These are phyloP conservation scores for Scelioninae gen. 1 DNA, from an alignment of 2,888 invertebrate species.

Conservation along the genomic window DNA sequence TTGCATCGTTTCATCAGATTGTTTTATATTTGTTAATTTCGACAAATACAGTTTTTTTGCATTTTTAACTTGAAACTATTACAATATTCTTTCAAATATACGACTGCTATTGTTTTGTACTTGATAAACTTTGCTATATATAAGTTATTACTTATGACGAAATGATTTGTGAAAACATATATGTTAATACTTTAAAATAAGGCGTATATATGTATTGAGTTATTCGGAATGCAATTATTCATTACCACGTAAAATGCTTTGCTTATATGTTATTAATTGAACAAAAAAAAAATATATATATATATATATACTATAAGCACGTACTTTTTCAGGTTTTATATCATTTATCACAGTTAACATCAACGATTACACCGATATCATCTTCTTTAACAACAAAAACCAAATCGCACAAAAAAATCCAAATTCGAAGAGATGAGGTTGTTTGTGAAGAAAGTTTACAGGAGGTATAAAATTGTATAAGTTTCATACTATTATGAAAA, in stretches of 20 bases:
- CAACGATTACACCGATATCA: constrained; percentile 78
- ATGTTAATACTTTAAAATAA: not conserved
- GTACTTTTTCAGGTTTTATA: constrained; percentile 78
- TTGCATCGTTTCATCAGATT: too few relatives aligned
- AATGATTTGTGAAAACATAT: constrained; percentile 17
- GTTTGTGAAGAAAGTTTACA: constrained; percentile 75
- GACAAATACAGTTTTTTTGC: too few relatives aligned
- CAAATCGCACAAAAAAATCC: constrained; percentile 73
- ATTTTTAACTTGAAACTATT: too few relatives aligned
- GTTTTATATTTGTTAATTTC: too few relatives aligned
- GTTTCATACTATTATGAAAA: not conserved
- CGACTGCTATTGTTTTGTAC: too few relatives aligned
- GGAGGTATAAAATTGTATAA: constrained; percentile 72
- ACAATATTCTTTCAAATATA: too few relatives aligned
- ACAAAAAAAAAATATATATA: constrained; percentile 1
- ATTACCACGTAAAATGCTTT: too few relatives aligned
- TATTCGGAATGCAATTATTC: too few relatives aligned
- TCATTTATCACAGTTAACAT: constrained; percentile 81
- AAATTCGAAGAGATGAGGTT: constrained; percentile 72
- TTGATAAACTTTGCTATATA: too few relatives aligned
- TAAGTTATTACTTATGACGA: not conserved
- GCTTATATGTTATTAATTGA: too few relatives aligned
- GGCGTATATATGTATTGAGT: too few relatives aligned
- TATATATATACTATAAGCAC: not conserved
- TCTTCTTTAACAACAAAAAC: constrained; percentile 74